Percentiles rank a stretch among this genome's conserved stretches.
These are phyloP conservation scores for Corythornis vintsioides DNA, from an alignment of 2,113 vertebrate genomes.

Conservation along the genomic window DNA sequence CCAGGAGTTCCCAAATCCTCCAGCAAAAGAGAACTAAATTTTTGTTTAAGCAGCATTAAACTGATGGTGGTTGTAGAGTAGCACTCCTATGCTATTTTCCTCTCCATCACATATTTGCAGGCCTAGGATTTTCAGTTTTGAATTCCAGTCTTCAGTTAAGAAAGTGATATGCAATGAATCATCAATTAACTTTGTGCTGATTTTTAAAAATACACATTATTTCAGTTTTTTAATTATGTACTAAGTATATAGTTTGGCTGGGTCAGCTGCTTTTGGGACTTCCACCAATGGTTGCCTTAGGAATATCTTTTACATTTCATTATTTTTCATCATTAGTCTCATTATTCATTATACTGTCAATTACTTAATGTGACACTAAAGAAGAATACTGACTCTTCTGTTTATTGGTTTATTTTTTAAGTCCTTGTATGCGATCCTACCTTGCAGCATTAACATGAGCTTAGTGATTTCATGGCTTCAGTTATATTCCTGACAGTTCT, in stretches of 20 bases:
- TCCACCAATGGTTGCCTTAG: neutral
- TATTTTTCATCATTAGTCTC: neutral
- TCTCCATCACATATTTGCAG: neutral
- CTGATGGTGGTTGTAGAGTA: neutral
- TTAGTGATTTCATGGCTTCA: neutral
- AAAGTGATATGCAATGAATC: neutral
- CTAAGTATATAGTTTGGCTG: neutral
- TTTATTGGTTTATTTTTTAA: neutral
- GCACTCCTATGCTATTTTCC: fast-evolving
- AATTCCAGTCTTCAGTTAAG: neutral
- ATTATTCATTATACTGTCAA: neutral
- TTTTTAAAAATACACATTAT: neutral
- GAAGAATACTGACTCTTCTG: neutral
- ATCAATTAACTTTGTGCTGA: neutral
- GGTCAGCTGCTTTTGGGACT: neutral
- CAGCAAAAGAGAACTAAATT: neutral
- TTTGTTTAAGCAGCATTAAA: neutral
- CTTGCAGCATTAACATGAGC: neutral
- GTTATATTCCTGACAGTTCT: neutral
- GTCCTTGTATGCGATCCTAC: neutral
- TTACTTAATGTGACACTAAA: neutral
- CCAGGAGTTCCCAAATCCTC: neutral
- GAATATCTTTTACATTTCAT: neutral
- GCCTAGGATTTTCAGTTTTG: neutral
- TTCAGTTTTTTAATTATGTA: neutral